phyloP scores from a whole-genome alignment of 2,113 vertebrate genomes.

The Uria lomvia region DNA sequence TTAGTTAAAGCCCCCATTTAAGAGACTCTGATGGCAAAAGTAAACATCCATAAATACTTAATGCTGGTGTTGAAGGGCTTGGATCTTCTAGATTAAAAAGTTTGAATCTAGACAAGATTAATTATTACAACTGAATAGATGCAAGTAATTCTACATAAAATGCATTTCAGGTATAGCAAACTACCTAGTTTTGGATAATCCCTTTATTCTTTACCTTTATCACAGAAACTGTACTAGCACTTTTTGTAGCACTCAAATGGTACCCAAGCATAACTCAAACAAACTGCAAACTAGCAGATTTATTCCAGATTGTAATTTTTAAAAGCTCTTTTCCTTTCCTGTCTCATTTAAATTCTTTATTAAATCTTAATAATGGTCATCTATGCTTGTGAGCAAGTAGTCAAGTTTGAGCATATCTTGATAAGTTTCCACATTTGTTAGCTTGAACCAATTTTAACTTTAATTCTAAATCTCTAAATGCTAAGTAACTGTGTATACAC shows the following conservation, averaged over 20 bases:
- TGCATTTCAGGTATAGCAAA: neutral
- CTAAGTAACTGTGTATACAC: neutral
- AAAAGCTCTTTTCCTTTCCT: neutral
- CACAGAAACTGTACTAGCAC: neutral
- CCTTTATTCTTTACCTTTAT: neutral
- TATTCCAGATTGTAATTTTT: neutral
- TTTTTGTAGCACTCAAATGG: neutral
- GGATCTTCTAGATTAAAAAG: neutral
- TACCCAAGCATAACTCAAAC: neutral
- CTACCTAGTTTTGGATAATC: neutral
- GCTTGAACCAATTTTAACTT: neutral
- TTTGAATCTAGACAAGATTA: neutral
- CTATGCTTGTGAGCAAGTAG: neutral
- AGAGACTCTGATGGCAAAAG: neutral
- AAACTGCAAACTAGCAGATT: neutral
- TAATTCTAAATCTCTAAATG: neutral
- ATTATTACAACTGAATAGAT: neutral
- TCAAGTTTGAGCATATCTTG: neutral
- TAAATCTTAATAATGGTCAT: neutral
- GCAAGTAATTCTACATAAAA: neutral
- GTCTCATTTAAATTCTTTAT: neutral
- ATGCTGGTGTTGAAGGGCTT: neutral
- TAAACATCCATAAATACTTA: neutral
- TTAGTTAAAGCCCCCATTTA: neutral
- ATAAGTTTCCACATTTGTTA: neutral